Percentiles rank a stretch among this genome's conserved stretches.
phyloP scores from a whole-genome alignment of 2,888 invertebrate genomes.

The Cactoblastis cactorum region DNA sequence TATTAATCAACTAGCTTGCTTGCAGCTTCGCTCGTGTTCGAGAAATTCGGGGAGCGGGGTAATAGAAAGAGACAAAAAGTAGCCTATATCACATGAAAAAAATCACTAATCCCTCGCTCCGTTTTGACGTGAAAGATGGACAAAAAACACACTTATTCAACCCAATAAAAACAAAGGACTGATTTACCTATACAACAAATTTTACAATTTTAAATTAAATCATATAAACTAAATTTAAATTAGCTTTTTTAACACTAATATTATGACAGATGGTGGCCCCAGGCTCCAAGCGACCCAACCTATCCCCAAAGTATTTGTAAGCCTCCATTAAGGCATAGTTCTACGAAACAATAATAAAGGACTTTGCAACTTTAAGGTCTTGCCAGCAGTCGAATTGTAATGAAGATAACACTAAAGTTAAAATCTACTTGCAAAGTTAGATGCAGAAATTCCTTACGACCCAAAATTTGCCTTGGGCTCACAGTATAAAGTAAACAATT shows the following conservation, averaged over 20 bases:
- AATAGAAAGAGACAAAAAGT: too few species aligned
- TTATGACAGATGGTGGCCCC: neutral
- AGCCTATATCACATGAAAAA: too few species aligned
- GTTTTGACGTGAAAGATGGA: too few species aligned
- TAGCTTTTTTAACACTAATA: neutral
- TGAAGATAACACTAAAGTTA: slow-evolving; percentile 17
- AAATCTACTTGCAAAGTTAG: slow-evolving; percentile 6
- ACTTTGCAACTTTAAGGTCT: slow-evolving; percentile 19
- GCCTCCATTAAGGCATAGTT: slow-evolving; percentile 22
- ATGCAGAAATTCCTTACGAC: neutral
- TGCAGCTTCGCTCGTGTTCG: too few species aligned
- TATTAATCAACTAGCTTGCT: too few species aligned
- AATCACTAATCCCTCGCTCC: too few species aligned
- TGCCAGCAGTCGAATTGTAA: slow-evolving; percentile 17
- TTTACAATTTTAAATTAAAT: too few species aligned
- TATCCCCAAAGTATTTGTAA: slow-evolving; percentile 15
- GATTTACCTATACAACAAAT: too few species aligned
- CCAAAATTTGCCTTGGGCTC: neutral
- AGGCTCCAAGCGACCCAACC: neutral
- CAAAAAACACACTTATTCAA: too few species aligned
- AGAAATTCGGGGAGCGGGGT: too few species aligned
- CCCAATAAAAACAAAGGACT: too few species aligned
- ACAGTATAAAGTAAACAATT: neutral
- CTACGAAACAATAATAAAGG: slow-evolving; percentile 24
- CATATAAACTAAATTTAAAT: too few species aligned